phyloP scores from a whole-genome alignment of 1,140 invertebrate genomes.

The Drosophila bocki region DNA sequence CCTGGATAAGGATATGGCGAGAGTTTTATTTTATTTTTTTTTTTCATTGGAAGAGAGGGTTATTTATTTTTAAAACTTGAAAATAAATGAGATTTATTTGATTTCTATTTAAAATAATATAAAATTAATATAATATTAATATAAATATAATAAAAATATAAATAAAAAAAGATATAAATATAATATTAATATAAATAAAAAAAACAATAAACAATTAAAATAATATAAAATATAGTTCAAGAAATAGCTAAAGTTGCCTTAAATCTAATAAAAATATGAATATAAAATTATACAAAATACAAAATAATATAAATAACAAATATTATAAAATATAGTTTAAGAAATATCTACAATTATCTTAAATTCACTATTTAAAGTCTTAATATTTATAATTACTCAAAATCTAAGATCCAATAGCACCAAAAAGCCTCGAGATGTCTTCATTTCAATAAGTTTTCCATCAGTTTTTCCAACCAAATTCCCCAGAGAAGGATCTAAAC shows the following conservation, averaged over 20 bases:
- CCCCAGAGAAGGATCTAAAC: constrained; percentile 28
- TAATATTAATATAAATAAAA: no score
- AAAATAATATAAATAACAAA: no score
- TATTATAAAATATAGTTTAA: background rate
- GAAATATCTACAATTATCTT: background rate
- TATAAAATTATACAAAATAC: no score
- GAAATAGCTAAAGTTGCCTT: no score
- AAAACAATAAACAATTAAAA: no score
- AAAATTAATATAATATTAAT: no score
- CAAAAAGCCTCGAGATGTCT: constrained; percentile 3
- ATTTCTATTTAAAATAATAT: no score
- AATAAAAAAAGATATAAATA: no score
- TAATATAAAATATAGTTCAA: no score
- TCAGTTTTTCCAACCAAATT: background rate
- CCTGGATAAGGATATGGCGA: background rate
- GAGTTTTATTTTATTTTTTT: background rate
- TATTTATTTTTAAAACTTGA: background rate
- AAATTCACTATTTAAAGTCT: background rate
- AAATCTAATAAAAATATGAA: no score
- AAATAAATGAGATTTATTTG: background rate
- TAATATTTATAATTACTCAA: background rate
- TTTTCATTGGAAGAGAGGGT: background rate
- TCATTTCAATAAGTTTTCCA: constrained; percentile 12
- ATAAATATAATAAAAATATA: no score
- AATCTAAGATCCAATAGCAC: background rate